These are phyloP conservation scores for Bagarius yarrelli DNA, from an alignment of 2,113 vertebrate species.

Conservation along the genomic window DNA sequence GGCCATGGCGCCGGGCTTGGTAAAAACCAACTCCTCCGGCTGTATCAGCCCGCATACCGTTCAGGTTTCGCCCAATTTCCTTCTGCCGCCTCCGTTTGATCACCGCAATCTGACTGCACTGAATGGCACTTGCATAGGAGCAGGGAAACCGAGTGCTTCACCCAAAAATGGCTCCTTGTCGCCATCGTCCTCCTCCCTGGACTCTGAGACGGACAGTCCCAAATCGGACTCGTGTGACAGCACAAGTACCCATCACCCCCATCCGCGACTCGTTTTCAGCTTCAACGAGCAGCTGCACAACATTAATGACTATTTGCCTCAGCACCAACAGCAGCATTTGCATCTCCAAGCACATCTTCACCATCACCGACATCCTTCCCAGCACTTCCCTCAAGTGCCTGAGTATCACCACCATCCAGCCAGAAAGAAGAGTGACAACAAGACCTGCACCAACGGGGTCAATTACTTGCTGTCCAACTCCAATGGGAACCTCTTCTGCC, in stretches of 20 bases:
- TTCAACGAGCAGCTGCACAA: constrained; percentile 73
- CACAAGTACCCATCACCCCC: constrained; percentile 24
- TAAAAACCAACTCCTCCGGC: constrained; percentile 57
- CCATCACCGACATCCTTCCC: constrained; percentile 51
- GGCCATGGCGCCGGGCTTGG: constrained; percentile 65
- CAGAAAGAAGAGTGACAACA: constrained; percentile 91
- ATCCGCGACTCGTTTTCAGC: constrained; percentile 49
- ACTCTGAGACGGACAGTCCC: constrained; percentile 80
- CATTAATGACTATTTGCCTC: constrained; percentile 58
- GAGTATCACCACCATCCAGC: constrained; percentile 77
- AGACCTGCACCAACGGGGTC: constrained; percentile 92
- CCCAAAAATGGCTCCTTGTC: constrained; percentile 79
- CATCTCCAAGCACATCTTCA: constrained; percentile 36
- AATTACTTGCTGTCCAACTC: constrained; percentile 86
- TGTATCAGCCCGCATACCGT: constrained; percentile 57
- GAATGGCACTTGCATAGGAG: constrained; percentile 45
- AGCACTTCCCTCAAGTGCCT: constrained; percentile 48
- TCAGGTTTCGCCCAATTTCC: constrained; percentile 50
- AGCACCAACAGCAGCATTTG: constrained; percentile 33
- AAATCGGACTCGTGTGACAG: constrained; percentile 67
- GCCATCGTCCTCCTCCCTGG: constrained; percentile 79
- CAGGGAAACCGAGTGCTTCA: constrained; percentile 60
- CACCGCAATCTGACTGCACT: constrained; percentile 34
- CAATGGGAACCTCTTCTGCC: constrained; percentile 68
- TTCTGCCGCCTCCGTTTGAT: constrained; percentile 28